phyloP scores from a whole-genome alignment of 2,888 invertebrate species.

The Chymomyza caudatula region DNA sequence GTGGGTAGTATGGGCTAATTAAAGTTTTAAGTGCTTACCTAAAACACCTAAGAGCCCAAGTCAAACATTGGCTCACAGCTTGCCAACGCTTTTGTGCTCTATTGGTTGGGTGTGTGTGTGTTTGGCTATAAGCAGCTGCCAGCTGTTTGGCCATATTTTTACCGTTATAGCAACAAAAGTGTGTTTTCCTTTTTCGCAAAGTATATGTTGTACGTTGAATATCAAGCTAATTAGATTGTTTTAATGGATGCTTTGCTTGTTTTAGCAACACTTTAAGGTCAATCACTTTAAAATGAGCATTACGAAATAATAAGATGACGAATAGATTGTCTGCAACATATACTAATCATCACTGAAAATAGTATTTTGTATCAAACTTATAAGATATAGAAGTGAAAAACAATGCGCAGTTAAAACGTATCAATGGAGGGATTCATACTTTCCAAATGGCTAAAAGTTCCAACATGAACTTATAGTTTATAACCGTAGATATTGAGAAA shows the following conservation, averaged over 20 bases:
- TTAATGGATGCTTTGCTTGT: neutral
- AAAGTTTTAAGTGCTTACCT: constrained; percentile 59
- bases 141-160: constrained; percentile 2
- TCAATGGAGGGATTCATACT: too few species aligned
- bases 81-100: constrained; percentile 21
- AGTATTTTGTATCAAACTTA: too few species aligned
- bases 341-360: too few species aligned
- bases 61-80: constrained; percentile 29
- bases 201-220: constrained; percentile 32
- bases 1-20: constrained; percentile 44
- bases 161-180: constrained; percentile 18
- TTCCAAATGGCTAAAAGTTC: too few species aligned
- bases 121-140: neutral
- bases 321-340: too few species aligned
- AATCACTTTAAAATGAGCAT: neutral
- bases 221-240: constrained; percentile 42
- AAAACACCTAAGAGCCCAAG: constrained; percentile 19
- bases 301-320: too few species aligned
- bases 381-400: too few species aligned
- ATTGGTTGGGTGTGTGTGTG: neutral
- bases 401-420: too few species aligned
- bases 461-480: too few species aligned
- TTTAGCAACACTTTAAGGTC: neutral
- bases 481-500: too few species aligned
- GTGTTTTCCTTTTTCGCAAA: constrained; percentile 6